Evolutionary conservation across 1,140 invertebrate species (phyloP), one percentile per base, ranked within the genome.

Genomic region (Propsilocerus akamusi): DNA sequence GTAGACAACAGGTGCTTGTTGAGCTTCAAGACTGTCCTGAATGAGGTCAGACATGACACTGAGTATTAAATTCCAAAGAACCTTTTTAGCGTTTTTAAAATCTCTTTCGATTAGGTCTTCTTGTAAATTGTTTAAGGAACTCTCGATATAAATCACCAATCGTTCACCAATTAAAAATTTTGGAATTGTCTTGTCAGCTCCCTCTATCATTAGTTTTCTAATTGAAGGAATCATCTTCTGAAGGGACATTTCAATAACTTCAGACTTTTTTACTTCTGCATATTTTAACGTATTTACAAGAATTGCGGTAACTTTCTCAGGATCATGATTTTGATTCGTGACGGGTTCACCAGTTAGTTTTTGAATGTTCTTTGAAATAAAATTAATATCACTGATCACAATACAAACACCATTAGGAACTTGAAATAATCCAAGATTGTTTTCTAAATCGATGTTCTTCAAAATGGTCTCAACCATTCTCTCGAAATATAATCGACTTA

Each of bases 361-460:
- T 48, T 77, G 69, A 3, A 90, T 72, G 5, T 93, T 80, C 22
- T 75, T 77, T 3, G 85, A 72, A 3, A 97, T 89, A 61, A 95
- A 93, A 61, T 97, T 90, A 54, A 97, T 93, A 61, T 97, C 96
- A 67, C 97, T 97, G 46, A 97, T 89, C 1, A 91, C 90, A 22
- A 92, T 78, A 59, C 93, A 97, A 75, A 94, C 86, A 68, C 90
- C 85, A 28, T 80, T 81, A 0, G 89, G 90, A 46, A 94, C 78
- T 67, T 86, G 78, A 65, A 90, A 92, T 22, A 41, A 20, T 59
- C 80, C 81, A 49, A 77, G 77, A 52, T 77, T 80, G 53, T 76
- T 70, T 64, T 50, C 70, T 70, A 2, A 73, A 71, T 48, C 75
- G 66, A 49, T 75, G 70, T 54, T 81, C 81, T 0, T 87, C 77